Percentiles rank a stretch among this genome's conserved stretches.
Evolutionary conservation across 2,888 invertebrate species (phyloP).

Genomic region (Drosophila neonasuta): DNA sequence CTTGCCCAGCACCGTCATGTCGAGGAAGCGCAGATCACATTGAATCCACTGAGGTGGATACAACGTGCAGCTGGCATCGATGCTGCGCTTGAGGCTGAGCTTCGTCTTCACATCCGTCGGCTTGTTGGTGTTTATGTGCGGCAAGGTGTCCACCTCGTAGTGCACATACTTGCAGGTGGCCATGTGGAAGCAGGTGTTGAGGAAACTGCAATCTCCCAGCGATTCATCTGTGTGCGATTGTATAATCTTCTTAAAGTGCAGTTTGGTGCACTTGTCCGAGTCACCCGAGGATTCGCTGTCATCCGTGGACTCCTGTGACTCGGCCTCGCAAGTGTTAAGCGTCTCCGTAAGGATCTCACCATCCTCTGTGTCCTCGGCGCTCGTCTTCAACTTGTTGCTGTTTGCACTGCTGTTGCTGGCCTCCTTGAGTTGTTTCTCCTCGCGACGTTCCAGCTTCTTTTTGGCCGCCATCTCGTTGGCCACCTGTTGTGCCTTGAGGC

Average conservation of each 20-base stretch:
- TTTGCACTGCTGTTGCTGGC: constrained; percentile 36
- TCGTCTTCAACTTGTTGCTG: constrained; percentile 49
- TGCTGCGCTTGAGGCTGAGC: constrained; percentile 79
- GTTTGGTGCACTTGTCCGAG: constrained; percentile 89
- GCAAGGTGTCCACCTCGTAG: constrained; percentile 94
- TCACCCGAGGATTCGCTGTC: constrained; percentile 59
- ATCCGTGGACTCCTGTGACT: constrained; percentile 65
- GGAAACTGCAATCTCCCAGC: constrained; percentile 97
- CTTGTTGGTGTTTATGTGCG: constrained; percentile 80
- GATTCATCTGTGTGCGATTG: constrained; percentile 97
- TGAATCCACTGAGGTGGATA: constrained; percentile 98
- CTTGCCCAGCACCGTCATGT: constrained; percentile 87
- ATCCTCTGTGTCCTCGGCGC: constrained; percentile 69
- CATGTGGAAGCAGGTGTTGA: constrained; percentile 99
- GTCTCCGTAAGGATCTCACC: constrained; percentile 74
- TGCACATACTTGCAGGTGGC: constrained; percentile 99
- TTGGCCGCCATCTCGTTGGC: constrained; percentile 81
- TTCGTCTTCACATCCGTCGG: constrained; percentile 81
- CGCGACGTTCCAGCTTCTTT: constrained; percentile 73
- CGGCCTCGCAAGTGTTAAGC: constrained; percentile 63
- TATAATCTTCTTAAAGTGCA: constrained; percentile 98
- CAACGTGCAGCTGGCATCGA: constrained; percentile 85
- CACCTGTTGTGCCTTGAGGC: constrained; percentile 84
- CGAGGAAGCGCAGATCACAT: constrained; percentile 90
- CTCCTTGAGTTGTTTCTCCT: constrained; percentile 56